Base-by-base conservation (phyloP, 1,140 invertebrate genomes). In the Apis laboriosa region DNA sequence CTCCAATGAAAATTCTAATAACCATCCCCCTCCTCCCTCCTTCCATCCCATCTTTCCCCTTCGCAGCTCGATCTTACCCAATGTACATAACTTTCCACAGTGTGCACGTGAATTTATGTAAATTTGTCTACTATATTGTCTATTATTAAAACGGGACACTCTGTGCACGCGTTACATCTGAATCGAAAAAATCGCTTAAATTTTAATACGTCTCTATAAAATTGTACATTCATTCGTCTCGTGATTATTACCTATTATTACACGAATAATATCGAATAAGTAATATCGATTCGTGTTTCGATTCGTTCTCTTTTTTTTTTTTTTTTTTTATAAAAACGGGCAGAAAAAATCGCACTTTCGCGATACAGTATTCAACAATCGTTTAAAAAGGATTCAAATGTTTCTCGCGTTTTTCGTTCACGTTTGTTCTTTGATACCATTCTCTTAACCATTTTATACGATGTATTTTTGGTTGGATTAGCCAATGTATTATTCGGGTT, bases 1-100 rank as follows among this genome's bases (percentile, higher is more conserved):
- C n/a, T 13, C 21, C 49, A 24, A 24, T 43, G 34, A n/a, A 70
- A 70, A 70, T 70, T 70, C n/a, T 70, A 51, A 70, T 70, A 11
- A 49, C 8, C 67, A 24, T 51, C 49, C 15, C 34, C 49, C 7
- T 19, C 51, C 15, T 24, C n/a, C 21, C 0, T 34, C 21, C 1
- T 34, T 2, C 34, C 34, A 34, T 34, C 0, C 34, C 3, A 34
- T 34, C 34, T 34, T 2, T 3, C 34, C 1, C n/a, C 13, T 51
- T 51, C 49, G 5, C 7, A 5, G 49, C 51, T 51, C 67, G 0
- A 70, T 70, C 49, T 17, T n/a, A 53, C 17, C 7, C 21, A 5
- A 43, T 3, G 0, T 2, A 0, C n/a, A n/a, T 24, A 53, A 43
- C 13, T 70, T 70, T 70, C 13, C 67, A 24, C 24, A n/a, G 12